Evolutionary conservation across 2,113 vertebrate genomes (phyloP).

Genomic region (Indicator maculatus): DNA sequence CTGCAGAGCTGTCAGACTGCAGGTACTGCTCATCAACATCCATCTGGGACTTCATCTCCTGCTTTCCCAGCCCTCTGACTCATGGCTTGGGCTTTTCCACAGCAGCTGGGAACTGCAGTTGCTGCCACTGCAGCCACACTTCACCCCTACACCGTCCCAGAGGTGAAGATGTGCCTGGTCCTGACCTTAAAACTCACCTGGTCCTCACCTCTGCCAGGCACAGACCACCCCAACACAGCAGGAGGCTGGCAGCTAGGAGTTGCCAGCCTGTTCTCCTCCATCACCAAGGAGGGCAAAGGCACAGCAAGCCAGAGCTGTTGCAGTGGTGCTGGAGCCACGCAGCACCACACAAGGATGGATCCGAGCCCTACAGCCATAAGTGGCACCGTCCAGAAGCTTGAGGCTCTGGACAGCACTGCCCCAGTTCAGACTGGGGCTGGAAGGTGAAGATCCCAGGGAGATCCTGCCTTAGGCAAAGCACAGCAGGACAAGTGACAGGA

Average conservation of each 20-base stretch:
- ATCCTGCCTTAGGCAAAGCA: not conserved
- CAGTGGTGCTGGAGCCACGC: not conserved
- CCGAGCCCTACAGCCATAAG: not conserved
- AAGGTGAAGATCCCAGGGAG: not conserved
- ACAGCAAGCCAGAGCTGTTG: not conserved
- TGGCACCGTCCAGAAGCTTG: accelerated
- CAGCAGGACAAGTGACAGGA: too few species aligned
- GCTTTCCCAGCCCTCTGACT: not conserved
- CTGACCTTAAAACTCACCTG: not conserved
- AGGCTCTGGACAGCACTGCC: not conserved
- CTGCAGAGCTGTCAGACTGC: not conserved
- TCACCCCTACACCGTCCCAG: not conserved
- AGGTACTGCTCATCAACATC: not conserved
- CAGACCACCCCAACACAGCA: not conserved
- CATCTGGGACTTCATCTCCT: not conserved
- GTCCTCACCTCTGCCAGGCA: too few species aligned
- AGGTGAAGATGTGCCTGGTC: not conserved
- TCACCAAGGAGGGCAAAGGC: not conserved
- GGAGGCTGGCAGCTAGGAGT: not conserved
- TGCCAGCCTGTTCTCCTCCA: not conserved
- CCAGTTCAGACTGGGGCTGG: not conserved
- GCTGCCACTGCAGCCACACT: not conserved
- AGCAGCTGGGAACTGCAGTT: not conserved
- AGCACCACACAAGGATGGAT: not conserved
- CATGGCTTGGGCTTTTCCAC: not conserved